Evolutionary conservation across 2,113 vertebrate species (phyloP).

Genomic region (Calyptomena viridis): DNA sequence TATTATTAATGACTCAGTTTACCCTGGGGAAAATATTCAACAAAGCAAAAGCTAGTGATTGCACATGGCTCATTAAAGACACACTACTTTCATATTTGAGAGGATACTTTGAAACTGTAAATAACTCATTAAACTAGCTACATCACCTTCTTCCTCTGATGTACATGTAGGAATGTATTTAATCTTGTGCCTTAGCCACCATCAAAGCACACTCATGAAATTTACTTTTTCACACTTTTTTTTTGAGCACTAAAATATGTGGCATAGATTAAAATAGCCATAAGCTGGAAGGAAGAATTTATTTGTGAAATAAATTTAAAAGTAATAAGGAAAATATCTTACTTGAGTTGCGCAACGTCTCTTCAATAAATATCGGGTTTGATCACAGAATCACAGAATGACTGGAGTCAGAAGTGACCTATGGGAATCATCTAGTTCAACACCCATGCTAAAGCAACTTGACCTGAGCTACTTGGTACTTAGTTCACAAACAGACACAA

Average conservation of each 20-base stretch:
- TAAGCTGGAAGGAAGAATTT: neutral
- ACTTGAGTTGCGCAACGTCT: neutral
- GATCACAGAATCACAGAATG: neutral
- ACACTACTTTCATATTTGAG: neutral
- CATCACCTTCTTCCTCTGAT: neutral
- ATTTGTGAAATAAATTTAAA: neutral
- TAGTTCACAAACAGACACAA: neutral
- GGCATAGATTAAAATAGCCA: neutral
- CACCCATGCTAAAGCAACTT: neutral
- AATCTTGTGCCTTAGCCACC: neutral
- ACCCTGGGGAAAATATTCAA: neutral
- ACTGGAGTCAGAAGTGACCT: neutral
- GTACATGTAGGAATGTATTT: neutral
- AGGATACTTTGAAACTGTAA: neutral
- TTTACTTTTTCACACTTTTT: neutral
- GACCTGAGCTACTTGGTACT: neutral
- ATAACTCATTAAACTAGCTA: conserved; percentile 3
- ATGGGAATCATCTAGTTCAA: neutral
- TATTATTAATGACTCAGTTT: conserved; percentile 51
- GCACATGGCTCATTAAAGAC: conserved; percentile 4
- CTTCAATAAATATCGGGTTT: neutral
- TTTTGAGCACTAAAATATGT: neutral
- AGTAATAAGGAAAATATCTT: neutral
- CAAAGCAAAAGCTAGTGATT: neutral
- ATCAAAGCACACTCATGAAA: neutral